A percentile compares a stretch with the other conserved stretches of the same genome.
Evolutionary conservation across 2,797 vertebrate species (phyloP).

Genomic region (Microctenopoma steveboyesi): DNA sequence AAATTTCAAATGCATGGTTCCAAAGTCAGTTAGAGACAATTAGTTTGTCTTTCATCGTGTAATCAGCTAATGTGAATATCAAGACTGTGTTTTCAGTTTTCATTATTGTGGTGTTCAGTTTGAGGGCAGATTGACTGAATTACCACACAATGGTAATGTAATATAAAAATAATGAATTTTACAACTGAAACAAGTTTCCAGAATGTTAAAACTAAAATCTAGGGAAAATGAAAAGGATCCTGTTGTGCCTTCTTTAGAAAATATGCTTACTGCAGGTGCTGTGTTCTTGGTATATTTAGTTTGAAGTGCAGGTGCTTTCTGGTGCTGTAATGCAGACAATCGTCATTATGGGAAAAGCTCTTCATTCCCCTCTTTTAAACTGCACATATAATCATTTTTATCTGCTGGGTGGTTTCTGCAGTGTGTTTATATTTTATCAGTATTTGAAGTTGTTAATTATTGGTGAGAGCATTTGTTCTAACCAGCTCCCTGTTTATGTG

Average conservation of each 20-base stretch:
- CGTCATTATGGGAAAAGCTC: slow-evolving; percentile 19
- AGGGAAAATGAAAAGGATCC: neutral
- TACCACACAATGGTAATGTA: neutral
- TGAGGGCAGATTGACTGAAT: neutral
- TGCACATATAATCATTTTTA: slow-evolving; percentile 52
- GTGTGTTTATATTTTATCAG: slow-evolving; percentile 57
- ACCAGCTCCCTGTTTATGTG: slow-evolving; percentile 42
- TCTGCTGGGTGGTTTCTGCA: slow-evolving; percentile 56
- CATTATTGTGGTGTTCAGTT: neutral
- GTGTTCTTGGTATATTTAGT: slow-evolving; percentile 47
- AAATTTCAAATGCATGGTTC: neutral
- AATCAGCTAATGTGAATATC: neutral
- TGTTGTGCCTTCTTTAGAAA: slow-evolving; percentile 4
- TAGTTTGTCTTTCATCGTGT: neutral
- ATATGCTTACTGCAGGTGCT: slow-evolving; percentile 37
- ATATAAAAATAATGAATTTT: neutral
- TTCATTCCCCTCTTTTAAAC: slow-evolving; percentile 37
- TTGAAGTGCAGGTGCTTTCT: slow-evolving; percentile 36
- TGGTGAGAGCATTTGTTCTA: slow-evolving; percentile 50
- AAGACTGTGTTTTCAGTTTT: neutral
- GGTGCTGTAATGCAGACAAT: slow-evolving; percentile 42
- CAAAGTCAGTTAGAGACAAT: no score
- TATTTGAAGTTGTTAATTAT: slow-evolving; percentile 60
- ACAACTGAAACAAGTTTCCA: neutral
- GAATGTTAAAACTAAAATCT: no score